Evolutionary conservation across 2,888 invertebrate genomes (phyloP).

Genomic region (Stenoptilia bipunctidactyla): DNA sequence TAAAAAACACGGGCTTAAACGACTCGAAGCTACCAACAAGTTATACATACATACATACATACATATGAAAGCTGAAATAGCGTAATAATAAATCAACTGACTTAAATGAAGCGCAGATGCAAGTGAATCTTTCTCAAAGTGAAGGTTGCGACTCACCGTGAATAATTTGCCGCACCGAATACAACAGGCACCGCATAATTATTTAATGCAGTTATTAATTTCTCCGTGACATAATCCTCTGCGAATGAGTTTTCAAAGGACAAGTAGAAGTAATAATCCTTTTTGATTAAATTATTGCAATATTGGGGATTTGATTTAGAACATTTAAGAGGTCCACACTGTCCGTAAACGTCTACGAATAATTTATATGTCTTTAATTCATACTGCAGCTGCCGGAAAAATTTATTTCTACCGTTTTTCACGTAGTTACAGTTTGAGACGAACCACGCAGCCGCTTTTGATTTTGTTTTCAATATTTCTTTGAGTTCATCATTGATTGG

Average conservation of each 20-base stretch:
- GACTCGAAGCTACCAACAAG: too few relatives aligned
- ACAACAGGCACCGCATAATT: slow-evolving; percentile 70
- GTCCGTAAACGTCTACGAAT: slow-evolving; percentile 27
- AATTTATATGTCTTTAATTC: slow-evolving; percentile 21
- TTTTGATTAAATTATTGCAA: slow-evolving; percentile 23
- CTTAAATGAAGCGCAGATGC: too few relatives aligned
- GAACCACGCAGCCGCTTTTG: slow-evolving; percentile 34
- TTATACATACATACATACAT: too few relatives aligned
- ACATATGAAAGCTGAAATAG: too few relatives aligned
- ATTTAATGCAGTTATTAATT: slow-evolving; percentile 28
- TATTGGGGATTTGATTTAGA: slow-evolving; percentile 13
- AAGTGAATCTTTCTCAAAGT: too few relatives aligned
- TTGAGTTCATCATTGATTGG: slow-evolving; percentile 16
- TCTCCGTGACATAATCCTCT: too few relatives aligned
- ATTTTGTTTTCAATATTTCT: too few relatives aligned
- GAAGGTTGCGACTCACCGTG: slow-evolving; percentile 16
- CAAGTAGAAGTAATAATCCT: slow-evolving; percentile 32
- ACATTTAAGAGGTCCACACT: slow-evolving; percentile 20
- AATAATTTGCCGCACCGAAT: slow-evolving; percentile 71
- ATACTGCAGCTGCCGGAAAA: slow-evolving; percentile 17
- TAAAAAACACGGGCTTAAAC: too few relatives aligned
- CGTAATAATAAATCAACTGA: too few relatives aligned
- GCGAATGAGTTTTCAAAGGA: slow-evolving; percentile 37
- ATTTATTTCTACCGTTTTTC: slow-evolving; percentile 24
- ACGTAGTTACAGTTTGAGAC: slow-evolving; percentile 33